Base-by-base conservation (phyloP, 2,113 vertebrate genomes). In the Bubalus kerabau region DNA sequence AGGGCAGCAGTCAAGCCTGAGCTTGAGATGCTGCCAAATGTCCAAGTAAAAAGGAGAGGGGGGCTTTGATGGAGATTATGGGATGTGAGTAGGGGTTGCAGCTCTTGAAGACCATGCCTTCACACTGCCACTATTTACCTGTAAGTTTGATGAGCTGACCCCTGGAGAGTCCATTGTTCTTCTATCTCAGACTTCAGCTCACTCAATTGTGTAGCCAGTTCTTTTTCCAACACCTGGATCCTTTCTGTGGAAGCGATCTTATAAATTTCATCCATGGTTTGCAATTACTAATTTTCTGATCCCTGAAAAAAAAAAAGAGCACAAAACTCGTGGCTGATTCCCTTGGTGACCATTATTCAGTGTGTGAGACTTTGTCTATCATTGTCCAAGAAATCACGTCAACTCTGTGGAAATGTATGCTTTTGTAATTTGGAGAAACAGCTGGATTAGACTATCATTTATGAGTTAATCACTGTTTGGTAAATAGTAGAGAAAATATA, bases 141-240 rank as follows among this genome's bases (percentile, higher is more conserved):
- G 95, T 97, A 98, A 26, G 91, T 80, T 83, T 43, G 78, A 46
- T 57, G 80, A 2, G 88, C 32, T 88, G 78, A 85, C 81, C 91
- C 95, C 32, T 92, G 95, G 7, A 96, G 90, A 89, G 96, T 50
- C 15, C 97, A 97, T 43, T 89, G 98, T 67, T 98, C 98, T 93
- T 99, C 98, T 59, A 98, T 98, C 97, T 99, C 98, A 9, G 91
- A 96, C 95, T 97, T 98, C 71, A 99, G 98, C 78, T 99, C 98
- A 24, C 97, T 87, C 81, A 99, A 52, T 26, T 97, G 98, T 8
- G 32, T 62, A 1, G 97, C 98, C 97, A 99, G 95, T 71, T 99
- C 99, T 64, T 98, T 98, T 96, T 99, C 99, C 98, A 99, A 94
- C 87, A 98, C 98, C 97, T 98, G 97, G 94, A 99, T 96, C 90